Evolutionary conservation across 2,888 invertebrate genomes (phyloP).

Genomic region (Eurois occulta): DNA sequence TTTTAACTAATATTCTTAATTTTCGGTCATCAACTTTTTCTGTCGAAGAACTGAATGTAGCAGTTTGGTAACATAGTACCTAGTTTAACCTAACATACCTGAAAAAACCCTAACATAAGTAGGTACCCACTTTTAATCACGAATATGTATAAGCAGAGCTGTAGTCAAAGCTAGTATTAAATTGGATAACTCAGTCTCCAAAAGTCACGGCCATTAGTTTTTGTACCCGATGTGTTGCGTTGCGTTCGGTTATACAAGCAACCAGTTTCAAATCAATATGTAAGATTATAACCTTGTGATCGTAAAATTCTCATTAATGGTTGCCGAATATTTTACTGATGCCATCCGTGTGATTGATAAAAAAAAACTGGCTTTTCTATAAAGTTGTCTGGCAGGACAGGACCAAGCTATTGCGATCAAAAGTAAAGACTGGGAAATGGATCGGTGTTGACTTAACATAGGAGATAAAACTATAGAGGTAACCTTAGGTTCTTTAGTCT

Average conservation of each 20-base stretch:
- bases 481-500: not conserved
- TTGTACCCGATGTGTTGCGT: slow-evolving; percentile 19
- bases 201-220: slow-evolving; percentile 34
- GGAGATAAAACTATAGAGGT: not conserved
- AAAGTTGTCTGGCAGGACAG: not conserved
- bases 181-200: slow-evolving; percentile 6
- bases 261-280: slow-evolving; percentile 55
- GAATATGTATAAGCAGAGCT: not conserved
- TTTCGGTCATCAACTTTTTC: not conserved
- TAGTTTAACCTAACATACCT: too few relatives aligned
- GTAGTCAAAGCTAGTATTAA: not conserved
- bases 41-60: not conserved
- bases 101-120: too few relatives aligned
- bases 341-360: slow-evolving; percentile 8
- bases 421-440: too few relatives aligned
- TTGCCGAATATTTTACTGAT: slow-evolving; percentile 28
- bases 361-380: not conserved
- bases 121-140: not conserved
- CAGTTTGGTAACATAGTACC: too few relatives aligned
- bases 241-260: slow-evolving; percentile 31
- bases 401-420: not conserved
- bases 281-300: slow-evolving; percentile 52
- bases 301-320: slow-evolving; percentile 24
- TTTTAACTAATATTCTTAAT: not conserved
- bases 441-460: not conserved